Percentiles rank a stretch among this genome's conserved stretches.
phyloP scores from a whole-genome alignment of 2,888 invertebrate genomes.

The Timema podura region DNA sequence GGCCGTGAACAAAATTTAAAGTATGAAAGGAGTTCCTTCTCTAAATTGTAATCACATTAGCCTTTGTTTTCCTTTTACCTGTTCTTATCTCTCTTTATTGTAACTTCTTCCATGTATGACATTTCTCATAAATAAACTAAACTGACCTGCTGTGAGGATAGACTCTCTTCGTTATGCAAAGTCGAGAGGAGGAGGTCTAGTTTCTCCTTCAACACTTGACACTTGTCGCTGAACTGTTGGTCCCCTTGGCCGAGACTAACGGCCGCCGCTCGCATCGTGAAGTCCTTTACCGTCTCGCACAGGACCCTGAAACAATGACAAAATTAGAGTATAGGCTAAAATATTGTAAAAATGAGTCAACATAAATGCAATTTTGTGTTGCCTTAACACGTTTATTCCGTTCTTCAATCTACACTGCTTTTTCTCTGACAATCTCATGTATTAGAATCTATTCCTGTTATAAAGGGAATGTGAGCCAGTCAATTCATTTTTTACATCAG shows the following conservation, averaged over 20 bases:
- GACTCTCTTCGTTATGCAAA: conserved; percentile 60
- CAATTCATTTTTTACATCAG: no score
- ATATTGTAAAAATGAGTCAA: not conserved
- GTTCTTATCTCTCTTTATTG: no score
- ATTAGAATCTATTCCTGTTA: no score
- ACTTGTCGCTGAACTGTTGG: conserved; percentile 60
- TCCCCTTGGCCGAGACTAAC: conserved; percentile 55
- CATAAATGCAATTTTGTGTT: not conserved
- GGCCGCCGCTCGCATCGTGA: conserved; percentile 60
- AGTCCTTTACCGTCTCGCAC: conserved; percentile 75
- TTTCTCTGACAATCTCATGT: no score
- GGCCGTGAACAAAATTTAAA: no score
- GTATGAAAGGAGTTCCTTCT: no score
- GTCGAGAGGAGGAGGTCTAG: conserved; percentile 68
- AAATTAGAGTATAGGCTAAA: not conserved
- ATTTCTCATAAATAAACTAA: no score
- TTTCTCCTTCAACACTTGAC: conserved; percentile 70
- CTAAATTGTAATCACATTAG: no score
- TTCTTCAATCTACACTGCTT: not conserved
- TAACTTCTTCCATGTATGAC: no score
- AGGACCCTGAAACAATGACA: conserved; percentile 49
- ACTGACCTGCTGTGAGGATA: no score
- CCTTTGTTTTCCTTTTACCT: no score
- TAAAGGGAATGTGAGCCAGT: no score
- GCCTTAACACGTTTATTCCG: not conserved